Evolutionary conservation across 2,113 vertebrate species (phyloP).

Genomic region (Tachuris rubrigastra): DNA sequence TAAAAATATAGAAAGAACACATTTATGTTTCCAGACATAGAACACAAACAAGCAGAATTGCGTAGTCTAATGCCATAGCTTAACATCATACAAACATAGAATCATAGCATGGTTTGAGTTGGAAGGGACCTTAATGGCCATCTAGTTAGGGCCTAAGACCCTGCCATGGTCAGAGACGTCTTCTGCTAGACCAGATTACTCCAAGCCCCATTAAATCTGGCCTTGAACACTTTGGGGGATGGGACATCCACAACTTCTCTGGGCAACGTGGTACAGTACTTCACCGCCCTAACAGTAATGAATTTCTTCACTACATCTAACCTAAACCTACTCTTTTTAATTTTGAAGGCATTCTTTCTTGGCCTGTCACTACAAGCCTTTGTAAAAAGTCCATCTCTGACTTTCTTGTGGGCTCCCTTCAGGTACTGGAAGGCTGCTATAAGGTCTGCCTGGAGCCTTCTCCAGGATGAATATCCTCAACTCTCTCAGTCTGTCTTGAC

Average conservation of each 20-base stretch:
- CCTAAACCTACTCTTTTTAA: background rate
- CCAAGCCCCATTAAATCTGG: background rate
- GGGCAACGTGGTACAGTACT: background rate
- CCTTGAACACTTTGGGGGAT: background rate
- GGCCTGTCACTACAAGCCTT: background rate
- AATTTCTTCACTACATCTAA: background rate
- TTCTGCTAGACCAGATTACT: background rate
- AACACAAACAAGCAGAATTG: background rate
- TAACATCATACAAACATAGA: background rate
- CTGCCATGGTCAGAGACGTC: background rate
- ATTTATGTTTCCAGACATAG: background rate
- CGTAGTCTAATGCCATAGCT: background rate
- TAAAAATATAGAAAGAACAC: background rate
- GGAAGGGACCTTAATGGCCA: background rate
- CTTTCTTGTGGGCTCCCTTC: background rate
- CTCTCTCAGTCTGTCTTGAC: background rate
- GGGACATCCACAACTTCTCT: background rate
- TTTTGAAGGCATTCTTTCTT: background rate
- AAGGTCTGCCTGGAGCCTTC: background rate
- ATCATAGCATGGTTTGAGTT: accelerated
- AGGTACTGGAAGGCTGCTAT: background rate
- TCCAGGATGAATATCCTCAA: background rate
- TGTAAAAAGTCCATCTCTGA: background rate
- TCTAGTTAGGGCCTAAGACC: background rate
- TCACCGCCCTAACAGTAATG: background rate